Percentiles rank a stretch among this genome's conserved stretches.
phyloP scores from a whole-genome alignment of 2,797 vertebrate species.

The Sebastiscus albofasciatus region DNA sequence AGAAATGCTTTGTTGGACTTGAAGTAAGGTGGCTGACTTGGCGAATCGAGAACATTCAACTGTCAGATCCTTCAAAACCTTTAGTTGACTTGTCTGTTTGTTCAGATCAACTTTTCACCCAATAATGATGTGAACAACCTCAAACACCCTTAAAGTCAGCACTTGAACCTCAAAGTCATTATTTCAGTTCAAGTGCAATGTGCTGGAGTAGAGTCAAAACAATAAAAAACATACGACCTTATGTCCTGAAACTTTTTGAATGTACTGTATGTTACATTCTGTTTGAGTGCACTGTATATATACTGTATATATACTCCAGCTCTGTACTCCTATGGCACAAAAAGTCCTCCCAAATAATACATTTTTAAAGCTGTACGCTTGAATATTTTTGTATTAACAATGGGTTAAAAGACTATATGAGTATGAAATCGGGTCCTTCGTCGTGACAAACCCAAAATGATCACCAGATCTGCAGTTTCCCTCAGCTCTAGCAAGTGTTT shows the following conservation, averaged over 20 bases:
- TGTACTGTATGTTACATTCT: neutral
- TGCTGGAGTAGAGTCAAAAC: neutral
- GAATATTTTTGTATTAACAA: neutral
- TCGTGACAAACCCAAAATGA: neutral
- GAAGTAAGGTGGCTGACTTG: conserved; percentile 15
- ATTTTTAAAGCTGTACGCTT: neutral
- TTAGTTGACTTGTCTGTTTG: conserved; percentile 2
- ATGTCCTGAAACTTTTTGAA: neutral
- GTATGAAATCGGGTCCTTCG: neutral
- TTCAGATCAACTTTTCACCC: conserved; percentile 1
- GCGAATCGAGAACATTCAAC: conserved; percentile 2
- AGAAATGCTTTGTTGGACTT: neutral
- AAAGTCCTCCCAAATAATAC: neutral
- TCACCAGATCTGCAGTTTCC: neutral
- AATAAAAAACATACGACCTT: neutral
- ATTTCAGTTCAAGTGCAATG: neutral
- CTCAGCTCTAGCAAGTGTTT: neutral
- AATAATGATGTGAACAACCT: conserved; percentile 6
- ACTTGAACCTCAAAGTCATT: neutral
- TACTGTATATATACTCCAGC: neutral
- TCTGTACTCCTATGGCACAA: neutral
- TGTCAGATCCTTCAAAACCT: conserved; percentile 10
- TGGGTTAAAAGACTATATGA: neutral
- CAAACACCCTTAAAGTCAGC: conserved; percentile 6
- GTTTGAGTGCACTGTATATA: neutral